Evolutionary conservation across 1,140 invertebrate genomes (phyloP).

Genomic region (Caenorhabditis brenneri): DNA sequence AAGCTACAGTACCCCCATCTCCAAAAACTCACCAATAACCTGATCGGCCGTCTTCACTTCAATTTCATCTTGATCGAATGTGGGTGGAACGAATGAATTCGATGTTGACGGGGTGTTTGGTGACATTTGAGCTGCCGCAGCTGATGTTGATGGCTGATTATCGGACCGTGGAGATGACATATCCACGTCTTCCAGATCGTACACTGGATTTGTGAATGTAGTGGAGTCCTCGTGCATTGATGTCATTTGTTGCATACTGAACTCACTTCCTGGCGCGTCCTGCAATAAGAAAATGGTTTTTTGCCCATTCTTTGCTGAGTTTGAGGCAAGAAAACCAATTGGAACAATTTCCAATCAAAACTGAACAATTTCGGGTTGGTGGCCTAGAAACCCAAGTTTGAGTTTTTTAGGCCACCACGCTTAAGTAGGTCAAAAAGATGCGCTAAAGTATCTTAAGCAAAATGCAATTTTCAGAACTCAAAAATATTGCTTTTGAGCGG

Average conservation of each 20-base stretch:
- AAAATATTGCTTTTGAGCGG: no score
- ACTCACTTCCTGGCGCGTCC: slow-evolving; percentile 59
- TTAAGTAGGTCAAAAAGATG: no score
- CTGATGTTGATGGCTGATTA: slow-evolving; percentile 42
- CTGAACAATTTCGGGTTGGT: no score
- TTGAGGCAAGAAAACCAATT: no score
- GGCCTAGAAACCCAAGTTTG: no score
- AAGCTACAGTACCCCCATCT: not conserved
- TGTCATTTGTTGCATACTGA: slow-evolving; percentile 62
- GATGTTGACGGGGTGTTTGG: not conserved
- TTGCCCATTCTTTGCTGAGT: no score
- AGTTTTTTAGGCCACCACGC: no score
- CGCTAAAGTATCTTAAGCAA: no score
- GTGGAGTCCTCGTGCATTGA: slow-evolving; percentile 54
- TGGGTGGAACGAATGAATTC: not conserved
- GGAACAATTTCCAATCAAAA: no score
- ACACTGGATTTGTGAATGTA: slow-evolving; percentile 70
- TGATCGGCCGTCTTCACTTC: not conserved
- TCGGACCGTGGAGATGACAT: slow-evolving; percentile 28
- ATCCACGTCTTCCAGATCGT: slow-evolving; percentile 62
- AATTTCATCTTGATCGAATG: not conserved
- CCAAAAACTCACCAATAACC: not conserved
- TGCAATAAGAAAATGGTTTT: slow-evolving; percentile 31
- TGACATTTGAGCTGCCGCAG: not conserved
- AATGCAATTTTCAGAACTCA: not conserved